Percentiles rank a stretch among this genome's conserved stretches.
Conservation (phyloP, 92 coral and sea anemone genomes). For the Epizoanthus ramosus region DNA sequence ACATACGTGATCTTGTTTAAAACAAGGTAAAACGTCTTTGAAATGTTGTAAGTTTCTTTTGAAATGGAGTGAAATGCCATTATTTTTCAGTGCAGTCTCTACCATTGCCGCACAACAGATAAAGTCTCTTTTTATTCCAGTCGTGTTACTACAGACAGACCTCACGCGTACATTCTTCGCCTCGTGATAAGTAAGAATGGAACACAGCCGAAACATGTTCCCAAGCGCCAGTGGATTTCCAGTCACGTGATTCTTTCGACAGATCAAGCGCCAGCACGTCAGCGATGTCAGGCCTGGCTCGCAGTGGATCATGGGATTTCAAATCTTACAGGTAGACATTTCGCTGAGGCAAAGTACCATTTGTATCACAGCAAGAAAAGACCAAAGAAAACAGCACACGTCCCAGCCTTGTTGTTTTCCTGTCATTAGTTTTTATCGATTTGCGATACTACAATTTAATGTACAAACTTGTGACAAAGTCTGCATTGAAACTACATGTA, state of each 20-base stretch:
- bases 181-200: not conserved
- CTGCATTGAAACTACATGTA: no score
- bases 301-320: not conserved
- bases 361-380: not conserved
- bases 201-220: not conserved
- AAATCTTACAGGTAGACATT: not conserved
- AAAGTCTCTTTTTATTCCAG: not conserved
- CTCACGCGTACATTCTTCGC: not conserved
- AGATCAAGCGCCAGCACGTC: not conserved
- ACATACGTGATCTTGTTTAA: no score
- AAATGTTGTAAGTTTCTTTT: no score
- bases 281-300: conserved; percentile 3
- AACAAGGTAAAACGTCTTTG: no score
- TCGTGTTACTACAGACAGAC: not conserved
- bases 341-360: not conserved
- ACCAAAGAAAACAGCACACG: not conserved
- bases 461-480: no score
- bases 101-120: not conserved
- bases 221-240: conserved; percentile 20
- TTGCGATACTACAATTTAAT: no score
- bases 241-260: not conserved
- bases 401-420: no score
- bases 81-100: no score
- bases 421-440: no score
- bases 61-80: no score